Conservation (phyloP, 2,113 vertebrate genomes). For the Triplophysa siluroides region DNA sequence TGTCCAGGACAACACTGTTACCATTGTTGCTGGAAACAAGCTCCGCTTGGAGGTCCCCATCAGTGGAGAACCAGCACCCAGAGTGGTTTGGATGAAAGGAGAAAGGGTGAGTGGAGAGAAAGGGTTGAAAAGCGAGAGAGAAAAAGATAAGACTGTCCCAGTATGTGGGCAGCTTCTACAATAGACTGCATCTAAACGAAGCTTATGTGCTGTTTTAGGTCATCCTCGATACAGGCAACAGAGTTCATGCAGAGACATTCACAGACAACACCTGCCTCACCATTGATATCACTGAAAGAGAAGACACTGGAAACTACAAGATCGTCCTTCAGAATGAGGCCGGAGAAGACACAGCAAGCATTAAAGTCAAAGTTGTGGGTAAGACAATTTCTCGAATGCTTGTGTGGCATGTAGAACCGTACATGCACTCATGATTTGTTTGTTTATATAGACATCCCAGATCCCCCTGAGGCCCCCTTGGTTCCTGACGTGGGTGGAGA, state of each 20-base stretch:
- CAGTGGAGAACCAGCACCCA: slow-evolving; percentile 89
- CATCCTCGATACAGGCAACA: slow-evolving; percentile 84
- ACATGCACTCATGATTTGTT: background rate
- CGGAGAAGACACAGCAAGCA: slow-evolving; percentile 85
- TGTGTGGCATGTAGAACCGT: background rate
- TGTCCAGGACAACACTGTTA: slow-evolving; percentile 85
- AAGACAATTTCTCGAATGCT: slow-evolving; percentile 60
- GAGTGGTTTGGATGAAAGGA: slow-evolving; percentile 91
- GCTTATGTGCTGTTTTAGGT: slow-evolving; percentile 71
- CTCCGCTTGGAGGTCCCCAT: slow-evolving; percentile 94
- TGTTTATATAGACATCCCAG: slow-evolving; percentile 84
- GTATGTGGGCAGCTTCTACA: background rate
- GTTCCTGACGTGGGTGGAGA: slow-evolving; percentile 92
- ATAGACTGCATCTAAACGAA: slow-evolving; percentile 1
- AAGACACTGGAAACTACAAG: slow-evolving; percentile 89
- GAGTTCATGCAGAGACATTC: slow-evolving; percentile 85
- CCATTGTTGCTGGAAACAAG: slow-evolving; percentile 92
- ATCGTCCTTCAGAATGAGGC: slow-evolving; percentile 95
- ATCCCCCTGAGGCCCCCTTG: slow-evolving; percentile 86
- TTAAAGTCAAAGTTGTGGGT: slow-evolving; percentile 98
- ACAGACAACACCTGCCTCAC: slow-evolving; percentile 90
- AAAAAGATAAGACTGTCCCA: background rate
- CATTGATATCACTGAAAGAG: slow-evolving; percentile 90
- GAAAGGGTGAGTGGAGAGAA: slow-evolving; percentile 82
- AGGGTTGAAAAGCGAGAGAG: background rate